Base-by-base conservation (phyloP, 2,113 vertebrate genomes). In the Sylvietta virens region DNA sequence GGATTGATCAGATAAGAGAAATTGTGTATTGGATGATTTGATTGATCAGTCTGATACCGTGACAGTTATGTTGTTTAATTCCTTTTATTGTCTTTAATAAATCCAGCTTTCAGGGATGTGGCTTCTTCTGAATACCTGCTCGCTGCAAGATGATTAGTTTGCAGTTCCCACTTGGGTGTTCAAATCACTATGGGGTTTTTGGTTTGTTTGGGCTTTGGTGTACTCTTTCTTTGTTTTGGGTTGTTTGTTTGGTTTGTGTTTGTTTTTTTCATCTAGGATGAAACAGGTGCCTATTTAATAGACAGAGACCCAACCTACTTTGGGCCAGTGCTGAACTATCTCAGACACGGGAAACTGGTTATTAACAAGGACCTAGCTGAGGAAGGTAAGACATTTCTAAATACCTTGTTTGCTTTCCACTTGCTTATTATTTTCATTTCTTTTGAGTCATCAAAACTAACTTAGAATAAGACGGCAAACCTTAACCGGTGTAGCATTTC, bases 281-380 rank as follows among this genome's bases (percentile, higher is more conserved):
- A 99, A 97, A 99, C 98, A 16, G 99, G 99, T 97, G 99, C 99
- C 97, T 99, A 99, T 98, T 98, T 99, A 97, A 99, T 99, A 88
- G 99, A 99, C 98, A 97, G 99, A 98, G 99, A 99, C 96, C 99
- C 99, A 6, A 98, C 99, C 47, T 99, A 99, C 97, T 99, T 99
- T 69, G 99, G 99, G 89, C 99, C 99, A 15, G 99, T 99, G 92
- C 98, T 99, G 76, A 99, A 99, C 98, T 99, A 99, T 97, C 94
- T 99, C 97, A 98, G 99, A 97, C 99, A 99, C 2, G 99, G 99
- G 47, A 99, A 99, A 94, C 98, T 99, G 97, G 99, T 99, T 95
- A 99, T 99, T 95, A 99, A 99, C 98, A 99, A 98, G 98, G 99
- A 99, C 96, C 98, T 99, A 28, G 99, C 99, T 44, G 99, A 99